phyloP scores from a whole-genome alignment of 92 coral and sea anemone genomes.

The Epizoanthus illoricatus region DNA sequence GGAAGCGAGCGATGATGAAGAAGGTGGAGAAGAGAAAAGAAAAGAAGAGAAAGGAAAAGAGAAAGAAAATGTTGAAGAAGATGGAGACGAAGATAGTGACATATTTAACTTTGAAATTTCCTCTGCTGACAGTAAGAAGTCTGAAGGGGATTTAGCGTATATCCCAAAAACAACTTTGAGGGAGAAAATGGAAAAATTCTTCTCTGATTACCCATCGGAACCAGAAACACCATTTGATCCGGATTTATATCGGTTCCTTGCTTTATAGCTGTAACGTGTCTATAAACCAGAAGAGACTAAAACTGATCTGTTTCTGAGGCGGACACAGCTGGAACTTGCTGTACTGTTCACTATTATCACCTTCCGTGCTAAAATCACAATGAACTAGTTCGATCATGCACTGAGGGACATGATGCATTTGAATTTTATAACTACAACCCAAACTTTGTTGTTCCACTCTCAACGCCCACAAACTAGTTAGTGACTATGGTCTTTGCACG shows the following conservation, averaged over 20 bases:
- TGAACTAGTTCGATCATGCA: too few species aligned
- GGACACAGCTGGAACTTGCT: too few species aligned
- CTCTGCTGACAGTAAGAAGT: too few species aligned
- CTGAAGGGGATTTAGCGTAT: neutral
- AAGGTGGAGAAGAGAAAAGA: neutral
- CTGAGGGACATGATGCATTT: too few species aligned
- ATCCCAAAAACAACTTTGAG: constrained; percentile 6
- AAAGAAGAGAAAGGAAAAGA: neutral
- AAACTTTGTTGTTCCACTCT: too few species aligned
- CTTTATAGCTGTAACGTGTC: neutral
- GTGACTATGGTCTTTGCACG: too few species aligned
- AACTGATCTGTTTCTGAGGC: neutral
- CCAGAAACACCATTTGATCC: constrained; percentile 2
- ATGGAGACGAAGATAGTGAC: neutral
- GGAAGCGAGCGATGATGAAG: neutral
- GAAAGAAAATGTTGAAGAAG: neutral
- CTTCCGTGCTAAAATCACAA: too few species aligned
- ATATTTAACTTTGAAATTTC: too few species aligned
- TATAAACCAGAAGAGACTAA: neutral
- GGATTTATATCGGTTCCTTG: neutral
- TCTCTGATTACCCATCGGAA: constrained; percentile 6
- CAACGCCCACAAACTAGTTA: too few species aligned
- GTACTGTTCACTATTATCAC: too few species aligned
- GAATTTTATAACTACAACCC: too few species aligned
- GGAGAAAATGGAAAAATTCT: constrained; percentile 27